These are phyloP conservation scores for Nyleta sp. DNA, from an alignment of 2,888 invertebrate species.

Conservation along the genomic window DNA sequence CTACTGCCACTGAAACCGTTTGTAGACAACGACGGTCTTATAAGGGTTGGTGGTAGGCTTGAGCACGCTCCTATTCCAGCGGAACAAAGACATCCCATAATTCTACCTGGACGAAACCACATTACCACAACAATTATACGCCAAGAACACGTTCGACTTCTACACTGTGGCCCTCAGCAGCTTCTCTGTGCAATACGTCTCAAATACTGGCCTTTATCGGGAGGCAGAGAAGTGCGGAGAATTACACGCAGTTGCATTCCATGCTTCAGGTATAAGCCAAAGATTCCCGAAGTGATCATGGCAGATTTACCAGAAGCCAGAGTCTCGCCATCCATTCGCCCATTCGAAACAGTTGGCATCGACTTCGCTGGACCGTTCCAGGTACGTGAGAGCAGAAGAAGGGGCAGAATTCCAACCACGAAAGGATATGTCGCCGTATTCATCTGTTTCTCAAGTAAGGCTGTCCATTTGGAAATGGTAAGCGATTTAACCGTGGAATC, in stretches of 20 bases:
- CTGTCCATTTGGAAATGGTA: slow-evolving; percentile 60
- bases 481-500: slow-evolving; percentile 50
- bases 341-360: slow-evolving; percentile 23
- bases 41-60: slow-evolving; percentile 7
- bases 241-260: slow-evolving; percentile 22
- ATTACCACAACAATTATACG: slow-evolving; percentile 4
- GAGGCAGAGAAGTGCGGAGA: slow-evolving; percentile 34
- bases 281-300: slow-evolving; percentile 35
- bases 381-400: slow-evolving; percentile 43
- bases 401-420: slow-evolving; percentile 30
- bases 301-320: slow-evolving; percentile 13
- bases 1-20: background rate
- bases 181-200: slow-evolving; percentile 11
- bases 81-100: slow-evolving; percentile 2
- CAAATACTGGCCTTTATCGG: slow-evolving; percentile 9
- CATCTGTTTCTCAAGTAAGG: slow-evolving; percentile 65
- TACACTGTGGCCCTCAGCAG: slow-evolving; percentile 13
- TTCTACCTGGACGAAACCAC: slow-evolving; percentile 1
- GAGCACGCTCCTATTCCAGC: background rate
- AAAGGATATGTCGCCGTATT: slow-evolving; percentile 68
- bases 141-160: slow-evolving; percentile 2
- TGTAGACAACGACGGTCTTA: background rate
- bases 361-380: slow-evolving; percentile 64
- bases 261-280: slow-evolving; percentile 42
- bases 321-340: slow-evolving; percentile 15